phyloP scores from a whole-genome alignment of 2,797 vertebrate species.

The Lepilemur septentrionalis region DNA sequence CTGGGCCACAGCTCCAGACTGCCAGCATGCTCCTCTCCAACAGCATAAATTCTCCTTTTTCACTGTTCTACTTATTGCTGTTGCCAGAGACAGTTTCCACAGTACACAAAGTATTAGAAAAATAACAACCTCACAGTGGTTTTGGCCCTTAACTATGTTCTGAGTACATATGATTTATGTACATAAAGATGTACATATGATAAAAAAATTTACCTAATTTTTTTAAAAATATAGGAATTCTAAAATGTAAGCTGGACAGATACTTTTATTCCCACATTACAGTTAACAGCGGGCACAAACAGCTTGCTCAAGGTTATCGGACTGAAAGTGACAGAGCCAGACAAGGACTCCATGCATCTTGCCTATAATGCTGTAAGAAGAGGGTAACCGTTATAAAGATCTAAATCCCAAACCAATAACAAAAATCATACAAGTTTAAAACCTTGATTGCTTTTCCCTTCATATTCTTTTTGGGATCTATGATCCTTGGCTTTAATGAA shows the following conservation, averaged over 20 bases:
- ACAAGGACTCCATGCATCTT: background rate
- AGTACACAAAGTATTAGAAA: background rate
- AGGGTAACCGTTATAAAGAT: background rate
- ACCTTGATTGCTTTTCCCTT: constrained; percentile 37
- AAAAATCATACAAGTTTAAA: constrained; percentile 48
- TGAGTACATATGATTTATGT: background rate
- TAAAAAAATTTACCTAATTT: background rate
- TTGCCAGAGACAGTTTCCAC: constrained; percentile 35
- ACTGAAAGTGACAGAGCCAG: background rate
- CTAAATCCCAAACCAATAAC: constrained; percentile 25
- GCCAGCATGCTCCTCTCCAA: background rate
- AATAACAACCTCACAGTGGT: background rate
- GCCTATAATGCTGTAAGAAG: background rate
- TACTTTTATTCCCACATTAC: background rate
- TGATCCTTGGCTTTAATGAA: constrained; percentile 24
- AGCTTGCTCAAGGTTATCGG: background rate
- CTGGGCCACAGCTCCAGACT: background rate
- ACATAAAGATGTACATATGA: too few relatives aligned
- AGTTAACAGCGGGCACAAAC: background rate
- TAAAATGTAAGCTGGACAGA: background rate
- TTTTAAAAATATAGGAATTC: background rate
- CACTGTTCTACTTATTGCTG: background rate
- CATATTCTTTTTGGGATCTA: background rate
- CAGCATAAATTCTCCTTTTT: background rate
- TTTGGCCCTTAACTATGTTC: background rate